Conservation (phyloP, 1,140 invertebrate species). For the Ostrea edulis region DNA sequence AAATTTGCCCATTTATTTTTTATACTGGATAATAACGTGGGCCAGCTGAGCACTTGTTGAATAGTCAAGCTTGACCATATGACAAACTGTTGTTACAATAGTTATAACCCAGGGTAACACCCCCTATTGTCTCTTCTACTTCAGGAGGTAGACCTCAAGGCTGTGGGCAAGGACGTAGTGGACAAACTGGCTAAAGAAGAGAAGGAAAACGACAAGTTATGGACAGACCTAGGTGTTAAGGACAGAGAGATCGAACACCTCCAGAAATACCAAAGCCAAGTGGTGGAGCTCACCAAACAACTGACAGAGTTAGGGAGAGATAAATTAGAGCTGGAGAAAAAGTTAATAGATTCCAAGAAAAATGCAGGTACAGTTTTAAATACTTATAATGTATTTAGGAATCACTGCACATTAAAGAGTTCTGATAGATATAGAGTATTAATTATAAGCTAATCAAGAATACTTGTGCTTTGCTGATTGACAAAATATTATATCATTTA, state of each 20-base stretch:
- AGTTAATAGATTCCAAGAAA: neutral
- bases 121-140: neutral
- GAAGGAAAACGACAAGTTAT: neutral
- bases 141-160: conserved; percentile 7
- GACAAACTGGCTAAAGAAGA: conserved; percentile 4
- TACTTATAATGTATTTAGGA: no score
- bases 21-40: no score
- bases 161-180: neutral
- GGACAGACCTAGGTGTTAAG: neutral
- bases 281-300: neutral
- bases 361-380: neutral
- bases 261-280: neutral
- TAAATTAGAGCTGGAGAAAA: neutral
- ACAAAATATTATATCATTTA: no score
- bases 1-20: no score
- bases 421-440: no score
- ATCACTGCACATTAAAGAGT: no score
- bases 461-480: no score
- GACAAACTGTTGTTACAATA: no score
- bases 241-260: neutral
- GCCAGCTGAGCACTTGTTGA: no score
- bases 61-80: no score
- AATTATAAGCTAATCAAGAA: no score
- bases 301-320: neutral
- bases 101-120: no score